Base-by-base conservation (phyloP, 2,113 vertebrate species). In the Eclectus roratus region DNA sequence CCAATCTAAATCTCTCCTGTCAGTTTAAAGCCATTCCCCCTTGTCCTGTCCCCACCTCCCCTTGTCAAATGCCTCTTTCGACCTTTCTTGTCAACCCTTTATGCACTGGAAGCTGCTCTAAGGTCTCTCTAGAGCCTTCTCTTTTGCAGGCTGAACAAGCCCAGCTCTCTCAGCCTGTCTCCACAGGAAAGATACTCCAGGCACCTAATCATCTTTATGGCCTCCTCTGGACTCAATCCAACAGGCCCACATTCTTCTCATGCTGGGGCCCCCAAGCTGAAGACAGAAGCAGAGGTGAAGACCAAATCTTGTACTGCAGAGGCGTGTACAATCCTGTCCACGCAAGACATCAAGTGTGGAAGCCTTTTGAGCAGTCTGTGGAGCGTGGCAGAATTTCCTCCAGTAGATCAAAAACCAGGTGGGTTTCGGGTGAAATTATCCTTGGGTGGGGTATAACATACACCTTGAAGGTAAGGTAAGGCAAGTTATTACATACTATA, bases 321-420 rank as follows among this genome's bases (percentile, higher is more conserved):
- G 13, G 20, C 2, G 8, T 10, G 27, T 21, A 56, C 55, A n/a
- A 56, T 56, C 41, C 66, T 63, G 47, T 27, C 41, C 47, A 56
- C 0, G 1, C 17, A 60, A 31, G 39, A 73, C 39, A 33, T 52
- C 4, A 31, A 85, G 47, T 0, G 1, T 31, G 55, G 68, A 41
- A 74, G 19, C 14, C 9, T 41, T 79, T 46, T 41, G 68, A 13
- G 23, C 60, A 19, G 41, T 24, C 64, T 74, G 50, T 20, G 58
- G 74, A 79, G 7, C 2, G 28, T 23, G 60, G 69, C 69, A 84
- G 28, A 43, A 85, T 29, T 50, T 74, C 33, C 39, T 43, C 11
- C 43, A 91, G 60, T n/a, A 86, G 31, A 66, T 3, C 3, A 58
- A 58, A 58, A 58, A 16, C 13, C 56, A 15, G 4, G 17, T n/a